Base-by-base conservation (phyloP, 92 coral and sea anemone species). In the Heliopora coerulea region DNA sequence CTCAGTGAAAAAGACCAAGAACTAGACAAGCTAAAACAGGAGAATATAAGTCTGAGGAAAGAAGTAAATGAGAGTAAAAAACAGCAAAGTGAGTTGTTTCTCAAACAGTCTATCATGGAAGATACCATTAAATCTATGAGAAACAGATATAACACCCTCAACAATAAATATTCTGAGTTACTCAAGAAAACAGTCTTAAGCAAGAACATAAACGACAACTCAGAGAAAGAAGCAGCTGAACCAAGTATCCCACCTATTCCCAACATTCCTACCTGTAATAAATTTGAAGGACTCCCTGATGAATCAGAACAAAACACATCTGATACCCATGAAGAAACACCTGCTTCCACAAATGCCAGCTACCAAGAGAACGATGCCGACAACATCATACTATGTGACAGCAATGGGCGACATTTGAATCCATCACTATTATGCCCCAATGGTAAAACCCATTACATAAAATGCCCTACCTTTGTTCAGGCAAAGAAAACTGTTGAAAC, bases 331-430 rank as follows among this genome's bases (percentile, higher is more conserved):
- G n/a, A n/a, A n/a, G 58, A 17, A 50, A 7, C 6, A 50, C 20
- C 20, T n/a, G 7, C 26, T n/a, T 50, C 58, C 6, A 50, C 58
- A 17, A 50, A 17, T 50, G 58, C 6, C 6, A 3, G 18, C 19
- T 28, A 31, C 26, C 20, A 15, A 2, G 46, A 62, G 3, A 33
- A 3, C 17, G n/a, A 67, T 6, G 24, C 8, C 10, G 58, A 67
- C 30, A 67, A 56, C 0, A 48, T 67, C 8, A 67, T 67, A 15
- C 74, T 67, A 17, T 67, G 57, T 26, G 74, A 67, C 25, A 67
- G 74, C 15, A 67, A 67, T 67, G 74, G 74, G 24, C 32, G 57
- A 1, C 30, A 41, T 24, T 20, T 67, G 7, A 48, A 67, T 5
- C 33, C 74, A 20, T n/a, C 11, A 2, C 28, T 67, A 12, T 57